A percentile compares a stretch with the other conserved stretches of the same genome.
Evolutionary conservation across 2,797 vertebrate genomes (phyloP).

Genomic region (Neosilurus hyrtlii): DNA sequence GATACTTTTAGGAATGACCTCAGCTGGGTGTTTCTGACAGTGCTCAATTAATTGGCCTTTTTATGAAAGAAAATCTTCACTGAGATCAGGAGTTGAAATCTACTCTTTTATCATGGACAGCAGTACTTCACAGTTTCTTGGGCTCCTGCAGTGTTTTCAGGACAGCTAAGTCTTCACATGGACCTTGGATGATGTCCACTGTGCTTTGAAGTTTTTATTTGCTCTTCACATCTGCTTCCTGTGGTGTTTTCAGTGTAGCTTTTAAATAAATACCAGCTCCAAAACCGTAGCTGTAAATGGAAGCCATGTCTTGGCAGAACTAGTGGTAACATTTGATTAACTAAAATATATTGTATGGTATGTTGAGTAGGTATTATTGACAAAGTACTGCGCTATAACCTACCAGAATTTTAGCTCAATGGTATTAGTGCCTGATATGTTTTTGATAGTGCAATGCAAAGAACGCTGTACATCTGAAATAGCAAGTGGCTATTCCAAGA

Average conservation of each 20-base stretch:
- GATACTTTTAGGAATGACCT: conserved; percentile 27
- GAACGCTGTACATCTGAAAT: neutral
- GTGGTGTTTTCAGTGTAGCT: neutral
- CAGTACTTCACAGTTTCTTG: neutral
- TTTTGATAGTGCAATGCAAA: neutral
- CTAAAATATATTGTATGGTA: neutral
- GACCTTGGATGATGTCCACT: neutral
- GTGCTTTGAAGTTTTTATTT: conserved; percentile 21
- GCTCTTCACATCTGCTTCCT: neutral
- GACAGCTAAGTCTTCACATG: neutral
- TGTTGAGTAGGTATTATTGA: neutral
- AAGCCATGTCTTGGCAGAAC: neutral
- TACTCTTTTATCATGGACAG: conserved; percentile 1
- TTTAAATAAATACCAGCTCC: neutral
- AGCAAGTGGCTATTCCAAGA: too few species aligned
- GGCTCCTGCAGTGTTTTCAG: conserved; percentile 3
- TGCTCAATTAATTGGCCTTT: neutral
- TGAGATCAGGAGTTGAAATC: neutral
- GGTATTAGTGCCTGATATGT: neutral
- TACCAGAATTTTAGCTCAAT: neutral
- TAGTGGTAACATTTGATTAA: neutral
- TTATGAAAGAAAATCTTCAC: conserved; percentile 6
- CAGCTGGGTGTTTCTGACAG: conserved; percentile 3
- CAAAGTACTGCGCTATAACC: neutral
- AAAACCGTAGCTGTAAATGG: neutral